phyloP scores from a whole-genome alignment of 1,140 invertebrate genomes.

The Amphibalanus amphitrite region DNA sequence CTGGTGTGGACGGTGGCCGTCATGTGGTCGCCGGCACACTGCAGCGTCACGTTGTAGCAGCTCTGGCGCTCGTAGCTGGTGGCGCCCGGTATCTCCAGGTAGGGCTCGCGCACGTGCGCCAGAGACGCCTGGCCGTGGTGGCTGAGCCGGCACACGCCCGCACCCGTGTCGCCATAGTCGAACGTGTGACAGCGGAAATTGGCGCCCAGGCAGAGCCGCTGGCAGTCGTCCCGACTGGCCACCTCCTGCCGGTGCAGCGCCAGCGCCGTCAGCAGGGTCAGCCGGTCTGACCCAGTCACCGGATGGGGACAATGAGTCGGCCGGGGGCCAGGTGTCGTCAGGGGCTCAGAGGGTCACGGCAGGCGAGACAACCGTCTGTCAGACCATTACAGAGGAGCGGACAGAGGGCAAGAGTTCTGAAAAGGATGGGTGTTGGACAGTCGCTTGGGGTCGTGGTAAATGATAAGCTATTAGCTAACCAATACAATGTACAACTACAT shows the following conservation, averaged over 20 bases:
- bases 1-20: constrained; percentile 76
- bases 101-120: constrained; percentile 31
- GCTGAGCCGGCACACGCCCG: constrained; percentile 75
- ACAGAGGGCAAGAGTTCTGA: no score
- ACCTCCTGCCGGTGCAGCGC: background rate
- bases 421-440: no score
- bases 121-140: constrained; percentile 77
- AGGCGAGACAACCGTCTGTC: no score
- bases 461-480: no score
- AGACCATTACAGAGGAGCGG: no score
- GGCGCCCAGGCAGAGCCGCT: constrained; percentile 70
- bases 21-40: constrained; percentile 76
- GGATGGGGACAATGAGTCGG: no score
- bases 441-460: no score
- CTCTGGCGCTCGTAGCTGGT: constrained; percentile 73
- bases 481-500: no score
- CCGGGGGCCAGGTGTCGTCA: no score
- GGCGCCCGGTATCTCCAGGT: constrained; percentile 29
- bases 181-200: constrained; percentile 75
- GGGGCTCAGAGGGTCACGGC: no score
- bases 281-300: no score
- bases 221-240: constrained; percentile 23
- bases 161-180: constrained; percentile 80
- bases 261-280: no score
- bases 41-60: constrained; percentile 84